phyloP scores from a whole-genome alignment of 2,797 vertebrate species.

The Ispidina picta region DNA sequence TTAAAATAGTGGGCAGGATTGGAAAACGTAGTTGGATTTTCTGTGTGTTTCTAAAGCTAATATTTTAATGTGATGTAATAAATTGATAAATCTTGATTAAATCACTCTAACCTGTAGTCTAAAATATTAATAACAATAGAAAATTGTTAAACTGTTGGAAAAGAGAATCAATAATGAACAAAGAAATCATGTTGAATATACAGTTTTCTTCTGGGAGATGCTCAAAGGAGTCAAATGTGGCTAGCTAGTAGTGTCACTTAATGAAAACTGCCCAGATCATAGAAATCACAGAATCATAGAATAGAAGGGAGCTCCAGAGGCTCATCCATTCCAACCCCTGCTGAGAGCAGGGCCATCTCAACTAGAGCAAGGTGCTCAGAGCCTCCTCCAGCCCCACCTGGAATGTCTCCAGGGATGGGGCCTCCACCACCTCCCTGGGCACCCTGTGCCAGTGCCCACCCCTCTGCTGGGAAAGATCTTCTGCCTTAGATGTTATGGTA shows the following conservation, averaged over 20 bases:
- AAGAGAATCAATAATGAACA: neutral
- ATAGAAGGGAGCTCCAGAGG: no score
- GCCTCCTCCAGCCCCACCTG: no score
- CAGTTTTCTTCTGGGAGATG: neutral
- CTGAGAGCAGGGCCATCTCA: no score
- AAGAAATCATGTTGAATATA: neutral
- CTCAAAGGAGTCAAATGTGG: neutral
- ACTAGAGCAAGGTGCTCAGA: no score
- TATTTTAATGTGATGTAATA: neutral
- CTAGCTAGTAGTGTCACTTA: neutral
- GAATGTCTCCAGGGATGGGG: no score
- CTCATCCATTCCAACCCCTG: no score
- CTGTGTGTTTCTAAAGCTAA: neutral
- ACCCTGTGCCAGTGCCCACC: no score
- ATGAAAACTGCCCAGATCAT: neutral
- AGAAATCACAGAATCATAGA: no score
- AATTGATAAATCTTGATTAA: no score
- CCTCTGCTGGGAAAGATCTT: no score
- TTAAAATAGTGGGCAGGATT: neutral
- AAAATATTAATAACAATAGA: neutral
- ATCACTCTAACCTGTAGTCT: no score
- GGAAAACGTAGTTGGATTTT: neutral
- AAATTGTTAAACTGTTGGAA: neutral
- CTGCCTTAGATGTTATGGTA: neutral
- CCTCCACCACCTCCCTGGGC: no score